Evolutionary conservation across 2,113 vertebrate species (phyloP).

Genomic region (Mystacornis crossleyi): DNA sequence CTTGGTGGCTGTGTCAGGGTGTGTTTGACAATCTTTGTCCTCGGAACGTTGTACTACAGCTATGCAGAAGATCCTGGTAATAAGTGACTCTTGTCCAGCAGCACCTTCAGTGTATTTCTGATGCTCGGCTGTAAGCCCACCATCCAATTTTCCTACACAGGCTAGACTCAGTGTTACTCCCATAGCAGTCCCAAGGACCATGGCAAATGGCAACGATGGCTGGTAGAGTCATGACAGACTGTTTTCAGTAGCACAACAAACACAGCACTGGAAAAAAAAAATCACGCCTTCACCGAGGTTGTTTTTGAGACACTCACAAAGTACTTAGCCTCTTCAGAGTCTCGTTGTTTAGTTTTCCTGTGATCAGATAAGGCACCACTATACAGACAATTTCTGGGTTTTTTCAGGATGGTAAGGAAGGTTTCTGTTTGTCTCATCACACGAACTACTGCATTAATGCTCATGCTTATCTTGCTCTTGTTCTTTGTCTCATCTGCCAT

Average conservation of each 20-base stretch:
- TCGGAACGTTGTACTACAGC: not conserved
- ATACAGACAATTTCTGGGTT: not conserved
- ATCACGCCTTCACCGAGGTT: not conserved
- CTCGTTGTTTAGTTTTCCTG: not conserved
- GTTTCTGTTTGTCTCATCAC: not conserved
- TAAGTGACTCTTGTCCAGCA: not conserved
- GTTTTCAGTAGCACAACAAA: not conserved
- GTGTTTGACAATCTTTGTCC: not conserved
- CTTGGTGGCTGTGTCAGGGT: not conserved
- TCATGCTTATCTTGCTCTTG: not conserved
- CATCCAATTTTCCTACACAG: not conserved
- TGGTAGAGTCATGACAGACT: not conserved
- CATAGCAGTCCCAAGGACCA: not conserved
- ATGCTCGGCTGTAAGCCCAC: not conserved
- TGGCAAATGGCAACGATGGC: not conserved
- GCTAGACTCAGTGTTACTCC: not conserved
- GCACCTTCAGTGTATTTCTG: not conserved
- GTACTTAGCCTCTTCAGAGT: not conserved
- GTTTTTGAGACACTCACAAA: not conserved
- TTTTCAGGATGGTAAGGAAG: not conserved
- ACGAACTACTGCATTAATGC: not conserved
- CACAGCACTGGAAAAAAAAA: not conserved
- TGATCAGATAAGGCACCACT: not conserved
- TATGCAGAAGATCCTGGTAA: not conserved
- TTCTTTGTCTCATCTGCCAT: not conserved